phyloP scores from a whole-genome alignment of 2,797 vertebrate genomes.

The Basileuterus tristriatus region DNA sequence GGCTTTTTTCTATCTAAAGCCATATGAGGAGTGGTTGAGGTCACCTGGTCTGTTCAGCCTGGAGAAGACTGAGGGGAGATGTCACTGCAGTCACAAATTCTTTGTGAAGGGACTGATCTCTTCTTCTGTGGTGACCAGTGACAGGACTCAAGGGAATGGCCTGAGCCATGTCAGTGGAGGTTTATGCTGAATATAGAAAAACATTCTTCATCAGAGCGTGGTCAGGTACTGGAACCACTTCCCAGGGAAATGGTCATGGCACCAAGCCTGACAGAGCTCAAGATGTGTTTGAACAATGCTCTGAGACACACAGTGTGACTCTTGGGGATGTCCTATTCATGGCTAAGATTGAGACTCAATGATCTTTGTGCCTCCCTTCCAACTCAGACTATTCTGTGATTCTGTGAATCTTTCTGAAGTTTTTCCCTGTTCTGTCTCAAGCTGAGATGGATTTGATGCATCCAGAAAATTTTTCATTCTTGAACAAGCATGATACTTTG shows the following conservation, averaged over 20 bases:
- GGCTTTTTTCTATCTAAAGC: neutral
- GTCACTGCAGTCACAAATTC: neutral
- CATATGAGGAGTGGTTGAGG: neutral
- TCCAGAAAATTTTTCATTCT: neutral
- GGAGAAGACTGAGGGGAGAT: neutral
- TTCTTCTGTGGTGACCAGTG: no score
- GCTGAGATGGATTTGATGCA: neutral
- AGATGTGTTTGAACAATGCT: neutral
- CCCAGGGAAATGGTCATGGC: neutral
- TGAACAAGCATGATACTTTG: neutral
- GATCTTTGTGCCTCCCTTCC: neutral
- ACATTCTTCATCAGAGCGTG: neutral
- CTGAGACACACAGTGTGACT: fast-evolving
- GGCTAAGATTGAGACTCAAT: neutral
- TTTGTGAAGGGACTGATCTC: neutral
- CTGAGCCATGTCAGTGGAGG: fast-evolving
- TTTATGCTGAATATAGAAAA: neutral
- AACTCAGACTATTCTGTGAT: neutral
- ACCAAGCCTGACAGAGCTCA: neutral
- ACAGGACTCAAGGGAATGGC: neutral
- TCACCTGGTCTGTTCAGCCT: neutral
- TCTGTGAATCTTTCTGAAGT: neutral
- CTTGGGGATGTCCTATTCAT: neutral
- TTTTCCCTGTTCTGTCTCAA: neutral
- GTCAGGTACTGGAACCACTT: neutral